phyloP scores from a whole-genome alignment of 1,140 invertebrate genomes.

The Atopsyche davidsoni region DNA sequence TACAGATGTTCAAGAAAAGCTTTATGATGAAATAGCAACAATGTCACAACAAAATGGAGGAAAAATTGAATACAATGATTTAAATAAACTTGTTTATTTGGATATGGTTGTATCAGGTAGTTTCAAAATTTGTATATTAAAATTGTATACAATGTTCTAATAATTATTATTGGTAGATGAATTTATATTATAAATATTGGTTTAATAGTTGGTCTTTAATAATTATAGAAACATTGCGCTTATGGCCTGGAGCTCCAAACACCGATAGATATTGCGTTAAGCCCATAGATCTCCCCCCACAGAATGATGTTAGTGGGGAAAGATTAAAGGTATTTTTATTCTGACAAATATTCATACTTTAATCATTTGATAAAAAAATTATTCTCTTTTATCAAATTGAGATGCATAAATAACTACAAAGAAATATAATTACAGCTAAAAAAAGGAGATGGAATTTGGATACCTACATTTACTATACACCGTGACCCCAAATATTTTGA shows the following conservation, averaged over 20 bases:
- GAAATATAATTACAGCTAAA: constrained; percentile 16
- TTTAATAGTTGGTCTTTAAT: background rate
- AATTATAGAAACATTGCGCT: constrained; percentile 7
- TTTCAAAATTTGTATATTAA: background rate
- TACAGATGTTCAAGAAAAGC: constrained; percentile 44
- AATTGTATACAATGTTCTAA: background rate
- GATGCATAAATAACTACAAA: background rate
- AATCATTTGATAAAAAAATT: background rate
- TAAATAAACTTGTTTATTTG: constrained; percentile 38
- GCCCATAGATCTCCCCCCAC: constrained; percentile 12
- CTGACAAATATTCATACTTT: background rate
- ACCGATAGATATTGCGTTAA: constrained; percentile 15
- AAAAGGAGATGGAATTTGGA: constrained; percentile 33
- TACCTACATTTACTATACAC: constrained; percentile 40
- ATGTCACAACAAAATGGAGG: constrained; percentile 31
- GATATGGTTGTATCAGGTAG: constrained; percentile 41
- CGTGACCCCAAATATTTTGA: constrained; percentile 49
- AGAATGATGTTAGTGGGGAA: constrained; percentile 5
- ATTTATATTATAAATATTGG: background rate
- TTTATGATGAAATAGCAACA: constrained; percentile 42
- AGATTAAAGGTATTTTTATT: background rate
- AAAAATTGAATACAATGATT: constrained; percentile 33
- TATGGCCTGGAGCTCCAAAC: constrained; percentile 11
- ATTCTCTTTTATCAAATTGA: background rate
- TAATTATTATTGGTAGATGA: background rate